Percentiles rank a stretch among this genome's conserved stretches.
phyloP scores from a whole-genome alignment of 2,113 vertebrate species.

The Vulpes ferrilata region DNA sequence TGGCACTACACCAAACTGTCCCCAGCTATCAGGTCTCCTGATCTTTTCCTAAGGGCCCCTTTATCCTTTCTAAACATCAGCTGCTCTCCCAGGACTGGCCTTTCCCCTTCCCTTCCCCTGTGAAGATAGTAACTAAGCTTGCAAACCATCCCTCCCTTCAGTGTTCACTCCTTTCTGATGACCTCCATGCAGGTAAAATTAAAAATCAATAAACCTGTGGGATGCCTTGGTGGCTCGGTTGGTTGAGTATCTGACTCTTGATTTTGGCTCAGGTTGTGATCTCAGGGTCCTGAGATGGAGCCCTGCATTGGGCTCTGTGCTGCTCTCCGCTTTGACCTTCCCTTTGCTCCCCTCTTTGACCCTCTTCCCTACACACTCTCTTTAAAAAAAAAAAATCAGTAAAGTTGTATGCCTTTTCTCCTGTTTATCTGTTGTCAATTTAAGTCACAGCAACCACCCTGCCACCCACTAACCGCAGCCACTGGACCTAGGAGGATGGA shows the following conservation, averaged over 20 bases:
- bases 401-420: not conserved
- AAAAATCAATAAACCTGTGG: not conserved
- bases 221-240: not conserved
- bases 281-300: not conserved
- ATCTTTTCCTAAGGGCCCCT: not conserved
- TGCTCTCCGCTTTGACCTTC: no score
- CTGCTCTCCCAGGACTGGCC: not conserved
- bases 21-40: not conserved
- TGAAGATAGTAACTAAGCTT: not conserved
- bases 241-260: not conserved
- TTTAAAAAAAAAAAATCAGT: not conserved
- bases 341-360: no score
- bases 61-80: not conserved
- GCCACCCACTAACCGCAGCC: not conserved
- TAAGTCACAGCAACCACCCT: not conserved
- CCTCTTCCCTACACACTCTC: no score
- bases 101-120: not conserved
- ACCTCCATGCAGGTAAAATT: not conserved
- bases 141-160: not conserved
- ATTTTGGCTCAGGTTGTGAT: not conserved
- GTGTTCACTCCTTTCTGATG: not conserved
- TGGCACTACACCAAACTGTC: not conserved
- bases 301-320: not conserved
- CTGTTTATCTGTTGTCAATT: not conserved
- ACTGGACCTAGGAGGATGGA: not conserved